Evolutionary conservation across 2,113 vertebrate species (phyloP), one percentile per base, ranked within the genome.

Genomic region (Illadopsis cleaveri): DNA sequence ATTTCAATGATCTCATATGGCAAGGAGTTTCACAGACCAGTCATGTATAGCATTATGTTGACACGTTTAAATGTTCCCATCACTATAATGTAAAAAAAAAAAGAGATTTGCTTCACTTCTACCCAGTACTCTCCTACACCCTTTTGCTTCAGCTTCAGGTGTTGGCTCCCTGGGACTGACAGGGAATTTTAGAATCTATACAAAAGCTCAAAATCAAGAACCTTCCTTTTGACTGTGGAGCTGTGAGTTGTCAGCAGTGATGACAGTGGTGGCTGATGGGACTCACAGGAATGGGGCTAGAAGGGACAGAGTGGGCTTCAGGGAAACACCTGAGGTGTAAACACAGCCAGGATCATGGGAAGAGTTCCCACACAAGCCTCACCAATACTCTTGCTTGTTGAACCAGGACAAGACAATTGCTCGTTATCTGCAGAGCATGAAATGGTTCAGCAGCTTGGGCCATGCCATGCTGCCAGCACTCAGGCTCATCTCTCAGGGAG

Each of bases 381-480:
- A 80, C 10, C 62, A 50, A 8, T 7, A 17, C 13, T 44, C 19
- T 27, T 38, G 23, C 19, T 58, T 57, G 27, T 3, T 4, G 6
- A 87, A 66, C 6, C 25, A 42, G 45, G 75, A 78, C 6, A 64
- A 65, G 57, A 58, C 40, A 72, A 40, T 14, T 42, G 14, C 15
- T 70, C 71, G n/a, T 78, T 78, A n/a, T 56, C 73, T 87, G 22
- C n/a, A 44, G 56, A 53, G 23, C 18, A 81, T 1, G 12, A 58
- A 70, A 62, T 9, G 15, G 38, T 21, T 86, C 50, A 58, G 30
- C 62, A 51, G 31, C 80, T 14, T 25, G 48, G 35, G n/a, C 56
- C 22, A 57, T 76, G 53, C n/a, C 2, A 1, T 5, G 5, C 33
- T 78, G 14, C 15, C 58, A 66, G 24, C 0, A 0, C 53, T 76